Conservation (phyloP, 2,113 vertebrate species). For the Microcebus tavaratra region DNA sequence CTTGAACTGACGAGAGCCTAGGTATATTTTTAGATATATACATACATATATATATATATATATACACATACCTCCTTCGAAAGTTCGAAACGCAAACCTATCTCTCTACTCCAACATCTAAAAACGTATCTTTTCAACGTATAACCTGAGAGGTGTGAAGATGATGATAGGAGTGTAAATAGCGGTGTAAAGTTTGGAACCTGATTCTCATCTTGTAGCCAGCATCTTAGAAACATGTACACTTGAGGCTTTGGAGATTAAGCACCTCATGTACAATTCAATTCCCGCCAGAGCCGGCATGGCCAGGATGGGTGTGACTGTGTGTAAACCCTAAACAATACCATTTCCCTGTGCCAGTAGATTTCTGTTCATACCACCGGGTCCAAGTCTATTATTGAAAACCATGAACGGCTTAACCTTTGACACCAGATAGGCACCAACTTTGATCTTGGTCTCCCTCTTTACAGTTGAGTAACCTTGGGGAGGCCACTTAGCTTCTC, state of each 20-base stretch:
- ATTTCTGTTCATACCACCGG: background rate
- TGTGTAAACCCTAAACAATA: background rate
- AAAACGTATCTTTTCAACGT: background rate
- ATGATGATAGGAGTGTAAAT: background rate
- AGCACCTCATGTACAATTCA: background rate
- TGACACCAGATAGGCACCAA: background rate
- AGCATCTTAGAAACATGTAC: background rate
- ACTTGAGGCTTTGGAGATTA: background rate
- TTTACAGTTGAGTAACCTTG: background rate
- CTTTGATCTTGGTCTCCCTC: background rate
- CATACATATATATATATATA: background rate
- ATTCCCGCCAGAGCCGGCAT: background rate
- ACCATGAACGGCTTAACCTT: background rate
- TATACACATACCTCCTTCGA: background rate
- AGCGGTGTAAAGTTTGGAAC: background rate
- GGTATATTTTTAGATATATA: background rate
- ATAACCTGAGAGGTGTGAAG: constrained; percentile 2
- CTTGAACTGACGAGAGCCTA: background rate
- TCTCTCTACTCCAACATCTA: background rate
- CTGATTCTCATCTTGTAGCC: background rate
- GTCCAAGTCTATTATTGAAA: background rate
- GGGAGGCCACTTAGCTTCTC: background rate
- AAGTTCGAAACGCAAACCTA: background rate
- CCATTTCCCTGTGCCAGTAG: background rate
- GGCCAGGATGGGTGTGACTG: background rate